Conservation (phyloP, 2,113 vertebrate genomes). For the Bujurquina vittata region DNA sequence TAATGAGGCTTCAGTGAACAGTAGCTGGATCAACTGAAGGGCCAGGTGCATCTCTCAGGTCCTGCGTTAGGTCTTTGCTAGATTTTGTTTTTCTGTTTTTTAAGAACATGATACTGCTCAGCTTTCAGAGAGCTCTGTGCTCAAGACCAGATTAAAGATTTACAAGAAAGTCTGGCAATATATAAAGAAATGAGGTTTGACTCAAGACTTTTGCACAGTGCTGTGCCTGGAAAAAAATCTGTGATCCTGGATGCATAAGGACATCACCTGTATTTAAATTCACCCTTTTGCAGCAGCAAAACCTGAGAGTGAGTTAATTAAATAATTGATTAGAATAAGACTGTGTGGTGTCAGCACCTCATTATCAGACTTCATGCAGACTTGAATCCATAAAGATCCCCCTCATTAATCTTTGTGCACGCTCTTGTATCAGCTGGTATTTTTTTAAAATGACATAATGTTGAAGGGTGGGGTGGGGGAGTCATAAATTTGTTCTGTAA, state of each 20-base stretch:
- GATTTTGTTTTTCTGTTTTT: too few relatives aligned
- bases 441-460: not conserved
- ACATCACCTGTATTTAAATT: not conserved
- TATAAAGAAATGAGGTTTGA: too few relatives aligned
- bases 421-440: not conserved
- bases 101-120: too few relatives aligned
- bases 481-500: not conserved
- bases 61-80: too few relatives aligned
- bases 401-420: slow-evolving; percentile 7
- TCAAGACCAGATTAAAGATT: too few relatives aligned
- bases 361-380: slow-evolving; percentile 5
- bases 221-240: not conserved
- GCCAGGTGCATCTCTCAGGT: too few relatives aligned
- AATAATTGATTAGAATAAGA: not conserved
- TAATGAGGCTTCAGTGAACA: too few relatives aligned
- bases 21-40: too few relatives aligned
- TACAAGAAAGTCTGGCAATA: too few relatives aligned
- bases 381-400: not conserved
- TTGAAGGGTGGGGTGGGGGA: not conserved
- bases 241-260: not conserved
- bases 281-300: not conserved
- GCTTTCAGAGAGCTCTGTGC: too few relatives aligned
- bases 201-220: too few relatives aligned
- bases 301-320: not conserved
- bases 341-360: not conserved